phyloP scores from a whole-genome alignment of 1,140 invertebrate genomes.

The Drosophila pachea region DNA sequence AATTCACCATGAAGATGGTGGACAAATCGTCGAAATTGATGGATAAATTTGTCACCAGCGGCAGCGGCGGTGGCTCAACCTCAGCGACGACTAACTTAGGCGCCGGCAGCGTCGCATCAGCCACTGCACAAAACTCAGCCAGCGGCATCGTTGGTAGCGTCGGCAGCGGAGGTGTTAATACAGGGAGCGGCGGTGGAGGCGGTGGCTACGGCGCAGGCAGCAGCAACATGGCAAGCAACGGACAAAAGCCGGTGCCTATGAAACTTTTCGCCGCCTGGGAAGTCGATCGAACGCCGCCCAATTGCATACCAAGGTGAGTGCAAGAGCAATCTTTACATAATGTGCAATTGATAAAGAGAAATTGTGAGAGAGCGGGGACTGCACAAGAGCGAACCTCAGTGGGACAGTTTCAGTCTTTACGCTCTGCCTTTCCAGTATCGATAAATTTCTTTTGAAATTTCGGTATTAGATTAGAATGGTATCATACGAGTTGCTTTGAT shows the following conservation, averaged over 20 bases:
- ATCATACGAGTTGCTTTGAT: too few species aligned
- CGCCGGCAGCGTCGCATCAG: slow-evolving; percentile 28
- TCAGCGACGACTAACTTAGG: slow-evolving; percentile 34
- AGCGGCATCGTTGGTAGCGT: slow-evolving; percentile 20
- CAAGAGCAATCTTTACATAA: slow-evolving; percentile 18
- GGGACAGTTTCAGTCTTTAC: too few species aligned
- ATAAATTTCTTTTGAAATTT: too few species aligned
- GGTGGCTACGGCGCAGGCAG: slow-evolving; percentile 27
- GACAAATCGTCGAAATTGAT: slow-evolving; percentile 77
- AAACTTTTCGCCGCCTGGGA: slow-evolving; percentile 98
- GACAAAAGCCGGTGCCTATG: slow-evolving; percentile 93
- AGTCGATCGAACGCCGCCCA: slow-evolving; percentile 96
- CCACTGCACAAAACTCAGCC: slow-evolving; percentile 14
- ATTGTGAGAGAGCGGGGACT: not conserved
- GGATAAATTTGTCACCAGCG: slow-evolving; percentile 71
- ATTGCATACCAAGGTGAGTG: slow-evolving; percentile 95
- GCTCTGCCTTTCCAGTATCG: too few species aligned
- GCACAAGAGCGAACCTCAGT: too few species aligned
- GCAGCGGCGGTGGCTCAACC: slow-evolving; percentile 36
- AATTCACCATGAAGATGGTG: slow-evolving; percentile 74
- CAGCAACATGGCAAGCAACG: slow-evolving; percentile 41
- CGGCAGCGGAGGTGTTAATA: too few species aligned
- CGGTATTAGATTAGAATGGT: too few species aligned
- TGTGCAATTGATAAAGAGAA: slow-evolving; percentile 18
- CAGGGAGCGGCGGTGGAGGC: slow-evolving; percentile 16